Conservation (phyloP, 2,797 vertebrate species). For the Labroides dimidiatus region DNA sequence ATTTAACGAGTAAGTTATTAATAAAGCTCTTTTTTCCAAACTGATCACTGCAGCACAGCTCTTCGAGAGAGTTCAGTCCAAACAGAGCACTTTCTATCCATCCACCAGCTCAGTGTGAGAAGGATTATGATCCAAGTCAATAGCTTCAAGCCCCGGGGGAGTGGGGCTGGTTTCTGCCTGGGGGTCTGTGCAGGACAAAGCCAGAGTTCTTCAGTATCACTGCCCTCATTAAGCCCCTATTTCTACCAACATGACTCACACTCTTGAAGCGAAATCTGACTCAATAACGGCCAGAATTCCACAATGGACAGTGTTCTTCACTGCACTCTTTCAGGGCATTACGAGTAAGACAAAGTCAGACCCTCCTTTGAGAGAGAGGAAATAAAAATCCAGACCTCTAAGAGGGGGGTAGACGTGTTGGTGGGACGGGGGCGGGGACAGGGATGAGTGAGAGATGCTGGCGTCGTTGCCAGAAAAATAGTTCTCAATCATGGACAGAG, state of each 20-base stretch:
- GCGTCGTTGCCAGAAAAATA: background rate
- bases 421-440: no score
- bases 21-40: background rate
- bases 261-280: constrained; percentile 61
- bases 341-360: constrained; percentile 45
- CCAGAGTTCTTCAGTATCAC: constrained; percentile 63
- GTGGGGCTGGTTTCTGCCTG: constrained; percentile 42
- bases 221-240: constrained; percentile 58
- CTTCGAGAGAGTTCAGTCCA: constrained; percentile 18
- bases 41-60: background rate
- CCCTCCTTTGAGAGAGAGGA: constrained; percentile 29
- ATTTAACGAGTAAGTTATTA: background rate
- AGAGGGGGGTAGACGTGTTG: background rate
- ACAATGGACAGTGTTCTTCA: constrained; percentile 58
- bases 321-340: constrained; percentile 49
- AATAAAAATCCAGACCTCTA: constrained; percentile 21
- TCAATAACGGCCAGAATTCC: constrained; percentile 47
- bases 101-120: constrained; percentile 31
- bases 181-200: constrained; percentile 62
- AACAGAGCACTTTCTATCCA: constrained; percentile 6
- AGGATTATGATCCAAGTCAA: constrained; percentile 47
- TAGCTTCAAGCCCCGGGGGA: constrained; percentile 48
- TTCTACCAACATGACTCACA: constrained; percentile 70
- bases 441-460: no score
- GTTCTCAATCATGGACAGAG: no score